Evolutionary conservation across 2,888 invertebrate genomes (phyloP).

Genomic region (Panopea generosa): DNA sequence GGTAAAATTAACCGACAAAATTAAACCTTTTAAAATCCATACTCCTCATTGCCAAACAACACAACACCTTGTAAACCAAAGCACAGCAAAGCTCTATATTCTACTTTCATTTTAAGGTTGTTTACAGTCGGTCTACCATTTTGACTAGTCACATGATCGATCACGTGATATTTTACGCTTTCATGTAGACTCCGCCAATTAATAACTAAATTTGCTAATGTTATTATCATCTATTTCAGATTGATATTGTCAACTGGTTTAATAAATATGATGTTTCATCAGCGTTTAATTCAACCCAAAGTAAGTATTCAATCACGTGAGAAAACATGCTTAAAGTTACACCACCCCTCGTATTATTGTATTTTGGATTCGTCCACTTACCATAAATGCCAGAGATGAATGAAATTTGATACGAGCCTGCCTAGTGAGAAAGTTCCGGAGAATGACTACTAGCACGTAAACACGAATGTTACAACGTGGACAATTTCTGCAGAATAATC

Average conservation of each 20-base stretch:
- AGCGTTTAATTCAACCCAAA: background rate
- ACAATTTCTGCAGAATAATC: slow-evolving; percentile 16
- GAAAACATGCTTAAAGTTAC: background rate
- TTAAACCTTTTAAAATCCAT: too few relatives aligned
- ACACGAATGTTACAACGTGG: slow-evolving; percentile 47
- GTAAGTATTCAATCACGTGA: too few relatives aligned
- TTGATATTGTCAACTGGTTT: background rate
- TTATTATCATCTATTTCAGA: background rate
- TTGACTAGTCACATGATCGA: slow-evolving; percentile 7
- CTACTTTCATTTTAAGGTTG: too few relatives aligned
- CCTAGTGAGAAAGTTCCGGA: slow-evolving; percentile 27
- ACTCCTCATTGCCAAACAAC: too few relatives aligned
- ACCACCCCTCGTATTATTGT: background rate
- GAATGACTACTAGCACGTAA: slow-evolving; percentile 51
- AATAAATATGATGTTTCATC: background rate
- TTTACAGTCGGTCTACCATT: too few relatives aligned
- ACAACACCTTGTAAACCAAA: too few relatives aligned
- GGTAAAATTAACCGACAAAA: too few relatives aligned
- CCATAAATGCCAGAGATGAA: background rate
- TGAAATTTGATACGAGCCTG: slow-evolving; percentile 26
- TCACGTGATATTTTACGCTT: slow-evolving; percentile 4
- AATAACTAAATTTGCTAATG: background rate
- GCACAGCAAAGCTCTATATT: too few relatives aligned
- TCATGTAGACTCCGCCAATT: background rate
- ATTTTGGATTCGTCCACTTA: slow-evolving; percentile 21